Base-by-base conservation (phyloP, 2,113 vertebrate species). In the Cavia aperea region DNA sequence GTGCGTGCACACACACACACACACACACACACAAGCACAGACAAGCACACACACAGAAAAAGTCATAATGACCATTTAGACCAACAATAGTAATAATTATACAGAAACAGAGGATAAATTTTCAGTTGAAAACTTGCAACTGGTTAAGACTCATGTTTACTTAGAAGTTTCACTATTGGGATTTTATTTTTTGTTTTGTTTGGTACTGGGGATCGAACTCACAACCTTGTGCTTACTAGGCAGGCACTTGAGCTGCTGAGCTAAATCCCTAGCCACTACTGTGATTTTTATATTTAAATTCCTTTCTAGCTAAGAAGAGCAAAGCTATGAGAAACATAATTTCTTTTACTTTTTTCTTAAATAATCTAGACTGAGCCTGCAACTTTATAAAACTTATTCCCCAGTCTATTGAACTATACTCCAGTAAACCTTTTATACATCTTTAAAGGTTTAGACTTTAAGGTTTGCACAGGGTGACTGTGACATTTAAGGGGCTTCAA, bases 71-170 rank as follows among this genome's bases (percentile, higher is more conserved):
- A 39, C 39, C 39, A 39, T 39, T 39, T 39, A 94, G 16, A 49
- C 7, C 23, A 91, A 87, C 39, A 78, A 15, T 51, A 90, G 29
- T 56, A 88, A 82, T 49, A 84, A 85, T 26, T 79, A n/a, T 2
- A 86, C 14, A 82, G 73, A 94, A 95, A 56, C 39, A 83, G 54
- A 94, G 87, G 89, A 43, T 89, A 21, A 73, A 88, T 81, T 92
- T 94, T 78, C 12, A 18, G 14, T 46, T 54, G 63, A 91, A 95
- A 90, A 51, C 63, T 81, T 43, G 1, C 46, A 2, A 89, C 54
- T 81, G 60, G 29, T 88, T 81, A 85, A 85, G 78, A 88, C 63
- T 90, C 49, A 24, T 90, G 73, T 95, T 96, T 88, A 88, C n/a
- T 65, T 78, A 77, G 21, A 31, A 39, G 16, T 88, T 92, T 39